A percentile compares a stretch with the other conserved stretches of the same genome.
phyloP scores from a whole-genome alignment of 92 coral and sea anemone species.

The Zoanthus solanderi region DNA sequence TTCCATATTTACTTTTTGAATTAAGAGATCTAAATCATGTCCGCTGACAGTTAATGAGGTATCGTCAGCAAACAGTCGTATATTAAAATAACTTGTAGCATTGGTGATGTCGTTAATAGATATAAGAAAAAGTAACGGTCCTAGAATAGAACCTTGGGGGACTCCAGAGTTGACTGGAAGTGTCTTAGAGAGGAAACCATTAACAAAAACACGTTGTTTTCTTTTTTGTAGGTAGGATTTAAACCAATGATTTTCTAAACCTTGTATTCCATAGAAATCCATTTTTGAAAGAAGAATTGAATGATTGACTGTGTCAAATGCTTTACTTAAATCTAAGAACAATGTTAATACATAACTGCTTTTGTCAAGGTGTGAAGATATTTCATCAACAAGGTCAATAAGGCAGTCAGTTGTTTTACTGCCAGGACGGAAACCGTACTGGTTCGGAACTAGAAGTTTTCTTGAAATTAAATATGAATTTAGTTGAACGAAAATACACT shows the following conservation, averaged over 20 bases:
- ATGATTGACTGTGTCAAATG: no score
- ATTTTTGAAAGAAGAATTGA: no score
- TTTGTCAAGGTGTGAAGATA: conserved; percentile 40
- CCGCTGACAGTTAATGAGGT: no score
- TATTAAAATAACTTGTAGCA: conserved; percentile 25
- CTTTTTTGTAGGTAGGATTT: conserved; percentile 51
- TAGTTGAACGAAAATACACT: no score
- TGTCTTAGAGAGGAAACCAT: conserved; percentile 45
- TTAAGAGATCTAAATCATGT: no score
- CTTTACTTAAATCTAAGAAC: conserved; percentile 56
- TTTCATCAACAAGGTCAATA: conserved; percentile 47
- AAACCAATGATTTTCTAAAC: conserved; percentile 54
- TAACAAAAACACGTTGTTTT: conserved; percentile 48
- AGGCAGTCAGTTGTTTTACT: conserved; percentile 50
- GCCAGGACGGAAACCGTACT: conserved; percentile 49
- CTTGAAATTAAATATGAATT: neutral
- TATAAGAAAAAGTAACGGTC: no score
- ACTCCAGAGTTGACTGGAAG: conserved; percentile 51
- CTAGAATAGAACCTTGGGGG: conserved; percentile 59
- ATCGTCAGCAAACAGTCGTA: no score
- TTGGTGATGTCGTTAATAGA: conserved; percentile 44
- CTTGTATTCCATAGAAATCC: conserved; percentile 42
- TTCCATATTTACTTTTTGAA: no score
- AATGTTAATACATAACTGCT: conserved; percentile 48
- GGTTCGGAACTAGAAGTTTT: conserved; percentile 40